A percentile compares a stretch with the other conserved stretches of the same genome.
Evolutionary conservation across 2,797 vertebrate genomes (phyloP).

Genomic region (Acipenser ruthenus): DNA sequence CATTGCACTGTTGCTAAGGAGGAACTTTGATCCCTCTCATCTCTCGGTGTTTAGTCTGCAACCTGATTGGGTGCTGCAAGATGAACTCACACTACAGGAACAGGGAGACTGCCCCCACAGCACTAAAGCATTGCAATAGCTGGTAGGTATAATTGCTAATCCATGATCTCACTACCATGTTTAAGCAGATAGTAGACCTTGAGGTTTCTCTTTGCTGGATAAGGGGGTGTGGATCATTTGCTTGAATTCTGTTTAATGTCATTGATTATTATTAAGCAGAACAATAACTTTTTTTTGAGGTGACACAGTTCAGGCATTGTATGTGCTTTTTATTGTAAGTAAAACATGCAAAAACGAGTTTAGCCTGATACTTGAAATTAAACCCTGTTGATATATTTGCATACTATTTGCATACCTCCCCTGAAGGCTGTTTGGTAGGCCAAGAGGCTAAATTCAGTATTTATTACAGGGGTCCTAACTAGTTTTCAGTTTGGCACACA

Average conservation of each 20-base stretch:
- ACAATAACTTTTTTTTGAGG: slow-evolving; percentile 8
- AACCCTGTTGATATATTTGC: slow-evolving; percentile 45
- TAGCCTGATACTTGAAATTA: no score
- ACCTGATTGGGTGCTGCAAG: neutral
- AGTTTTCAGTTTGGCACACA: slow-evolving; percentile 50
- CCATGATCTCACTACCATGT: slow-evolving; percentile 17
- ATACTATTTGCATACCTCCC: slow-evolving; percentile 61
- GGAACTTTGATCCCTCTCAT: no score
- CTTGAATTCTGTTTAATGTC: neutral
- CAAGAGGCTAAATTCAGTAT: slow-evolving; percentile 68
- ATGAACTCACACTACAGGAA: neutral
- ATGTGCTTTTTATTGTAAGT: neutral
- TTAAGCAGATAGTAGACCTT: slow-evolving; percentile 16
- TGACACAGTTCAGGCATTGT: slow-evolving; percentile 11
- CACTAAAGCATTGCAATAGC: slow-evolving; percentile 1
- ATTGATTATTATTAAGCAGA: neutral
- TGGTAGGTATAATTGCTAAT: slow-evolving; percentile 29
- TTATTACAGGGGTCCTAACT: slow-evolving; percentile 57
- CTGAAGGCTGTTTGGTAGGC: slow-evolving; percentile 56
- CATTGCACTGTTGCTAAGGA: no score
- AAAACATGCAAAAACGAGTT: neutral
- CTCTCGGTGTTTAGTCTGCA: neutral
- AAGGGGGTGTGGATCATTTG: slow-evolving; percentile 6
- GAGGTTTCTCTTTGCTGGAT: slow-evolving; percentile 32
- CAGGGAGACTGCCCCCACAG: neutral